phyloP scores from a whole-genome alignment of 2,888 invertebrate species.

The Labia minor region DNA sequence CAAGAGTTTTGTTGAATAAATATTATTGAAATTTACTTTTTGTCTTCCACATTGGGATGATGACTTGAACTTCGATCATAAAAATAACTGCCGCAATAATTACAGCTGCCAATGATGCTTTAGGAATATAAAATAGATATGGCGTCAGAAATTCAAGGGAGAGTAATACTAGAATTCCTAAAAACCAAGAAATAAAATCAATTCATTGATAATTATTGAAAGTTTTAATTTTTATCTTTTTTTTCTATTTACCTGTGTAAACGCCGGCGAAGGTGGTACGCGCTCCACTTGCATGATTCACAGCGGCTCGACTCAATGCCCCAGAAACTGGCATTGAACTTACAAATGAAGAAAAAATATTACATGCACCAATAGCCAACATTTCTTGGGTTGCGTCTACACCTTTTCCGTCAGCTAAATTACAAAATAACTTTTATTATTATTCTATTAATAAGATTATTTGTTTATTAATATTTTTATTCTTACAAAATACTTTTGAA shows the following conservation, averaged over 20 bases:
- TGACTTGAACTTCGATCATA: slow-evolving; percentile 53
- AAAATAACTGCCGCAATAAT: slow-evolving; percentile 61
- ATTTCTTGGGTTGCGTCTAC: slow-evolving; percentile 62
- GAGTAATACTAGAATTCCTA: slow-evolving; percentile 41
- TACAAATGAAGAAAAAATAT: slow-evolving; percentile 55
- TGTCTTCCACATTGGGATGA: slow-evolving; percentile 53
- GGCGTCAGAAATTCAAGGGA: slow-evolving; percentile 51
- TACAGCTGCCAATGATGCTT: slow-evolving; percentile 55
- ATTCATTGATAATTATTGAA: neutral
- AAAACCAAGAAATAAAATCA: slow-evolving; percentile 23
- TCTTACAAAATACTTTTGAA: slow-evolving; percentile 57
- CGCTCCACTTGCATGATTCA: slow-evolving; percentile 60
- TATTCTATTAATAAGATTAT: too few species aligned
- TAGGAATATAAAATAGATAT: slow-evolving; percentile 52
- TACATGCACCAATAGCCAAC: slow-evolving; percentile 52
- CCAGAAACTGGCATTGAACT: slow-evolving; percentile 56
- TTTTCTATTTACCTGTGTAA: slow-evolving; percentile 41
- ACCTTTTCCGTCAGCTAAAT: slow-evolving; percentile 45
- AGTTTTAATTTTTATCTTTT: neutral
- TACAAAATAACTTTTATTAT: slow-evolving; percentile 22
- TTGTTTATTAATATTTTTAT: too few species aligned
- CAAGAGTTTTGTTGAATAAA: neutral
- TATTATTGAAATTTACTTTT: slow-evolving; percentile 42
- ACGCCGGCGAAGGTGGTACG: slow-evolving; percentile 55
- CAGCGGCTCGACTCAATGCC: slow-evolving; percentile 51